Percentiles rank a stretch among this genome's conserved stretches.
Evolutionary conservation across 2,888 invertebrate species (phyloP).

Genomic region (Clivina fossor): DNA sequence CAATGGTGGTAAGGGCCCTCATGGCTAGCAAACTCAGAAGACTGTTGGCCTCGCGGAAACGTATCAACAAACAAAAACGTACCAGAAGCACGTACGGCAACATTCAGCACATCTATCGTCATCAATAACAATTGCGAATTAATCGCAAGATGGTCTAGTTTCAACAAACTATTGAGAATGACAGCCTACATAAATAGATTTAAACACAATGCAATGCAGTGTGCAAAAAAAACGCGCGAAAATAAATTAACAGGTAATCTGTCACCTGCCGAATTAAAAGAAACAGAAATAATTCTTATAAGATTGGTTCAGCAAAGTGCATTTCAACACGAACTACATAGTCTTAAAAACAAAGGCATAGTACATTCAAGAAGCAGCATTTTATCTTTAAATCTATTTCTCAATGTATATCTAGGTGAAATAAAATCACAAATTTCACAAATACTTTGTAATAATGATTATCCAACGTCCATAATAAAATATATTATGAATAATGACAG

Average conservation of each 20-base stretch:
- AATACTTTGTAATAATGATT: no score
- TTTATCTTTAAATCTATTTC: constrained; percentile 1
- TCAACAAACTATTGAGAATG: not conserved
- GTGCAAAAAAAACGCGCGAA: not conserved
- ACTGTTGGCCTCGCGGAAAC: not conserved
- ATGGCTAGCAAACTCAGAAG: not conserved
- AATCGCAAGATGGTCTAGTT: not conserved
- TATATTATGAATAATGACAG: no score
- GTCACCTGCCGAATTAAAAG: not conserved
- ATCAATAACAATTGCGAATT: not conserved
- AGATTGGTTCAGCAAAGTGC: not conserved
- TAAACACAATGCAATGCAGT: not conserved
- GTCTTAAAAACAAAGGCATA: not conserved
- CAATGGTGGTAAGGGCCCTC: constrained; percentile 15
- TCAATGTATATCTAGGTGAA: no score
- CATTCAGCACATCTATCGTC: not conserved
- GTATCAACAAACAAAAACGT: not conserved
- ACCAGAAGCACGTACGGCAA: not conserved
- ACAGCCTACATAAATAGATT: not conserved
- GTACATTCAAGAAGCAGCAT: not conserved
- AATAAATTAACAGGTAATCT: not conserved
- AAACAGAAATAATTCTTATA: not conserved
- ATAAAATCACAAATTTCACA: no score
- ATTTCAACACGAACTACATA: not conserved
- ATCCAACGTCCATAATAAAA: no score